phyloP scores from a whole-genome alignment of 2,113 vertebrate genomes.

The Leucosticte australis region DNA sequence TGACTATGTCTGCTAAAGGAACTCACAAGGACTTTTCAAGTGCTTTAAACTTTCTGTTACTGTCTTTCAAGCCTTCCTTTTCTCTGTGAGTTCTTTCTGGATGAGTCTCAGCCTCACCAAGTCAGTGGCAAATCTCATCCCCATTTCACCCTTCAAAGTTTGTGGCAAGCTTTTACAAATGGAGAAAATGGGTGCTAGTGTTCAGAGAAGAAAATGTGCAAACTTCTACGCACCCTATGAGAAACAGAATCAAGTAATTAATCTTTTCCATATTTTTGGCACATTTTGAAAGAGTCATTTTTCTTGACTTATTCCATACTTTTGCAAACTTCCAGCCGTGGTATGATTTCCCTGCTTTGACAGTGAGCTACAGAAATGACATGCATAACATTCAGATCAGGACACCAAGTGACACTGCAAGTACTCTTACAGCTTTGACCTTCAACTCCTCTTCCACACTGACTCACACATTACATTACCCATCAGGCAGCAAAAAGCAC shows the following conservation, averaged over 20 bases:
- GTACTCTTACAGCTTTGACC: conserved; percentile 17
- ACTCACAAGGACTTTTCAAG: neutral
- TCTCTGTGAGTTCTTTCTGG: neutral
- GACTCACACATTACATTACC: conserved; percentile 31
- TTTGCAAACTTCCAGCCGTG: neutral
- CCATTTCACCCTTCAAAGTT: neutral
- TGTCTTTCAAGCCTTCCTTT: neutral
- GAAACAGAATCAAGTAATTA: neutral
- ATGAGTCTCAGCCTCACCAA: neutral
- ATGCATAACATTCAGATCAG: conserved; percentile 3
- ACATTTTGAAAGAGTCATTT: neutral
- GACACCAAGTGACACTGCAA: neutral
- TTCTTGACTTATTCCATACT: neutral
- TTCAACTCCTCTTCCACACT: conserved; percentile 1
- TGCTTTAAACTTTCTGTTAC: neutral
- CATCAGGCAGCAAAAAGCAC: conserved; percentile 60
- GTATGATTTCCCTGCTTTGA: neutral
- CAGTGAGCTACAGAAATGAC: conserved; percentile 23
- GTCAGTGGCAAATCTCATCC: neutral
- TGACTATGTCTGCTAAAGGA: neutral
- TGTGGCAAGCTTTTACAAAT: neutral
- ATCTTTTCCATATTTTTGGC: neutral
- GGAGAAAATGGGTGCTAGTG: neutral
- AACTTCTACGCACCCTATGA: neutral
- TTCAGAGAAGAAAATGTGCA: neutral